phyloP scores from a whole-genome alignment of 1,140 invertebrate species.

The Cotesia typhae region DNA sequence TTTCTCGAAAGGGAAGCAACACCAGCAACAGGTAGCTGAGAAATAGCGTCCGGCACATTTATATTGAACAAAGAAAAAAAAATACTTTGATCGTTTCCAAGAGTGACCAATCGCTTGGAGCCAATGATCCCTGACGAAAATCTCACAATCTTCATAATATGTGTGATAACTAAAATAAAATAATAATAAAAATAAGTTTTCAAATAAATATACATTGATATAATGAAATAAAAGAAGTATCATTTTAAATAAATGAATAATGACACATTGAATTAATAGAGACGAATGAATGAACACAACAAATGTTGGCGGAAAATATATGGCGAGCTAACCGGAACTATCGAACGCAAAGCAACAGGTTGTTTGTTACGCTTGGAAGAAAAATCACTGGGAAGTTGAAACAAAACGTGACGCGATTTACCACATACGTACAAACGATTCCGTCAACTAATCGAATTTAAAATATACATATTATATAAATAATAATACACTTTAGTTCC shows the following conservation, averaged over 20 bases:
- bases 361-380: conserved; percentile 24
- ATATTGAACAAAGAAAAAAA: conserved; percentile 12
- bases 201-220: neutral
- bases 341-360: conserved; percentile 18
- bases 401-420: neutral
- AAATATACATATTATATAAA: neutral
- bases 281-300: conserved; percentile 10
- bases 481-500: conserved; percentile 4
- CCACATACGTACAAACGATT: neutral
- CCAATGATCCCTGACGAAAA: conserved; percentile 12
- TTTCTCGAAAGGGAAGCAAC: neutral
- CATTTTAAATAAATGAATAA: neutral
- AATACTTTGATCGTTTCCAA: conserved; percentile 21
- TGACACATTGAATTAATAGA: neutral
- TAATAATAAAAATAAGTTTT: neutral
- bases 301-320: conserved; percentile 25
- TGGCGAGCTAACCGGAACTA: conserved; percentile 18
- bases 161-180: neutral
- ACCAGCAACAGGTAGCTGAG: conserved; percentile 37
- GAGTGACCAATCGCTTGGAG: conserved; percentile 2
- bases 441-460: neutral
- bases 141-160: conserved; percentile 6
- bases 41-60: conserved; percentile 34
- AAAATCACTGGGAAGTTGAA: conserved; percentile 12
- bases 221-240: neutral